Conservation (phyloP, 2,113 vertebrate genomes). For the Mesoclemmys tuberculata region DNA sequence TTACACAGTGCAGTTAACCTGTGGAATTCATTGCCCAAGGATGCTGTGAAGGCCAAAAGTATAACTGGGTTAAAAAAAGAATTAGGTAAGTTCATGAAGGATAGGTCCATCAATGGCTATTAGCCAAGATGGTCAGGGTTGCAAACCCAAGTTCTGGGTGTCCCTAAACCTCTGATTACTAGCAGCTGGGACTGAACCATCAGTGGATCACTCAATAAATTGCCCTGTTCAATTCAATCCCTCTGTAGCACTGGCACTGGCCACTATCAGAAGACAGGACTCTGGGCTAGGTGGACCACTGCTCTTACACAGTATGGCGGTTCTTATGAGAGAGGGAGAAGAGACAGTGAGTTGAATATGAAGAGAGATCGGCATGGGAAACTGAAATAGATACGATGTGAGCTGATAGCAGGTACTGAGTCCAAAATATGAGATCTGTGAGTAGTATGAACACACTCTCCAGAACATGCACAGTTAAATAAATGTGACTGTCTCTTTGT, state of each 20-base stretch:
- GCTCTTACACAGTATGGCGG: background rate
- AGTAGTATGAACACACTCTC: background rate
- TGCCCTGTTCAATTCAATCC: background rate
- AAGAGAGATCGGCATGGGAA: background rate
- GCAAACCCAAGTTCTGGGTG: background rate
- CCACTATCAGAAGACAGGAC: background rate
- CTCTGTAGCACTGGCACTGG: background rate
- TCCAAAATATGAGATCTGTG: background rate
- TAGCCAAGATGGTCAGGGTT: background rate
- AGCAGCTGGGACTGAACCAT: background rate
- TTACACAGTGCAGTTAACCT: background rate
- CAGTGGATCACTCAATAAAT: background rate
- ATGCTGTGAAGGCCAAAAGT: background rate
- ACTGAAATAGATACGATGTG: background rate
- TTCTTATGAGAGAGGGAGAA: background rate
- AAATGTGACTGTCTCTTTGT: background rate
- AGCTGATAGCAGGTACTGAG: background rate
- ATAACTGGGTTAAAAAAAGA: background rate
- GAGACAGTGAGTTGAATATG: background rate
- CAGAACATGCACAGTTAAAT: background rate
- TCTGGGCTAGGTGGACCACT: background rate
- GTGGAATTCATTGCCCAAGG: background rate
- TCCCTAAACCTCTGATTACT: background rate
- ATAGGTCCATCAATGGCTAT: background rate
- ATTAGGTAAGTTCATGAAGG: background rate